A percentile compares a stretch with the other conserved stretches of the same genome.
Evolutionary conservation across 2,113 vertebrate genomes (phyloP).

Genomic region (Mustelus asterias): DNA sequence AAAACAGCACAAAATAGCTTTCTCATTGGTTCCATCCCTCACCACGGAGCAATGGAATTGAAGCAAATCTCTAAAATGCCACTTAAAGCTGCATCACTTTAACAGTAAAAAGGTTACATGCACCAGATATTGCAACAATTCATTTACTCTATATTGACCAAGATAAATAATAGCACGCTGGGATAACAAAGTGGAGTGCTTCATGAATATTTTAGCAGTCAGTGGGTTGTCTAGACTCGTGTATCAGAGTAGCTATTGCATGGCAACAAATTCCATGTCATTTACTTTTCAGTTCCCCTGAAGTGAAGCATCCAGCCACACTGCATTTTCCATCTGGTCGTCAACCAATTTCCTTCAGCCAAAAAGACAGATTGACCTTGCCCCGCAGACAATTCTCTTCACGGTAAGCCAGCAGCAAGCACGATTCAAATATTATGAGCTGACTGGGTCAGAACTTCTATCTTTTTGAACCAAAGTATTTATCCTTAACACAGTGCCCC

Average conservation of each 20-base stretch:
- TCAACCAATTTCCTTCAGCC: slow-evolving; percentile 28
- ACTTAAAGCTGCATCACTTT: background rate
- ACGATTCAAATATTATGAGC: background rate
- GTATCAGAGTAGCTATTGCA: slow-evolving; percentile 15
- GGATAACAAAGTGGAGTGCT: slow-evolving; percentile 10
- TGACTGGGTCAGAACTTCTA: background rate
- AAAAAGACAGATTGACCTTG: slow-evolving; percentile 26
- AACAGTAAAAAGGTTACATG: background rate
- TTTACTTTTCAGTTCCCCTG: slow-evolving; percentile 26
- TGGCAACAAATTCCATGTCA: background rate
- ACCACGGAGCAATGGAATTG: background rate
- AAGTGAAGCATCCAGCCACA: slow-evolving; percentile 22
- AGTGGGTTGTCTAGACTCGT: background rate
- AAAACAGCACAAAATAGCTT: background rate
- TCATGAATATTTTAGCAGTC: slow-evolving; percentile 26
- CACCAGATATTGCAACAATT: slow-evolving; percentile 22
- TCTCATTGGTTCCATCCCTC: background rate
- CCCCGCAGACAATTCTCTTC: background rate
- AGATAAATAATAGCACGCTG: slow-evolving; percentile 3
- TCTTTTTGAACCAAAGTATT: background rate
- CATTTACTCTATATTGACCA: background rate
- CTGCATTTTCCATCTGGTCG: slow-evolving; percentile 16
- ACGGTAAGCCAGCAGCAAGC: background rate
- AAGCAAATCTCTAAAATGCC: slow-evolving; percentile 6
- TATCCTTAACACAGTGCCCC: background rate